Evolutionary conservation across 1,140 invertebrate genomes (phyloP).

Genomic region (Atta texana): DNA sequence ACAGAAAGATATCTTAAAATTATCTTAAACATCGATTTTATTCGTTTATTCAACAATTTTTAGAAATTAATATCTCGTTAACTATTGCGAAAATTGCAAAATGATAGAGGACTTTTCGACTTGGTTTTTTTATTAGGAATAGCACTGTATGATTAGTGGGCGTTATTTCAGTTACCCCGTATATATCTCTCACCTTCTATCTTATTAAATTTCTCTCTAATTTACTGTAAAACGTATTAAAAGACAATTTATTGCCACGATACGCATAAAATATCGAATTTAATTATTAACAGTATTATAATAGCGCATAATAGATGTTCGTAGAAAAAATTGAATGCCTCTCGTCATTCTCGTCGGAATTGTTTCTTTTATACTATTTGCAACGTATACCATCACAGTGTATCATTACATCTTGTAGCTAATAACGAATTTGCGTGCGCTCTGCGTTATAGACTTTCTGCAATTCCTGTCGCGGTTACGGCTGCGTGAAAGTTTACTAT

Average conservation of each 20-base stretch:
- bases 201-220: neutral
- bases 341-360: neutral
- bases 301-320: neutral
- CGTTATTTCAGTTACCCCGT: no score
- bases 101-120: no score
- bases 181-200: neutral
- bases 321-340: neutral
- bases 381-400: neutral
- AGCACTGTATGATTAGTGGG: no score
- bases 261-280: neutral
- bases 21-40: no score
- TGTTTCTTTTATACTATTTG: neutral
- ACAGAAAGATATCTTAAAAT: no score
- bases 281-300: neutral
- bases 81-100: no score
- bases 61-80: no score
- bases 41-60: no score
- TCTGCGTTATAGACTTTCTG: constrained; percentile 6
- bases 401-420: constrained; percentile 3
- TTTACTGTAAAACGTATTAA: neutral
- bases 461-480: constrained; percentile 8
- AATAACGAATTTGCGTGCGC: constrained; percentile 36
- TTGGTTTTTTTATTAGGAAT: no score
- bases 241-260: neutral
- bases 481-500: constrained; percentile 19